These are phyloP conservation scores for Boleophthalmus pectinirostris DNA, from an alignment of 2,113 vertebrate species.

Conservation along the genomic window DNA sequence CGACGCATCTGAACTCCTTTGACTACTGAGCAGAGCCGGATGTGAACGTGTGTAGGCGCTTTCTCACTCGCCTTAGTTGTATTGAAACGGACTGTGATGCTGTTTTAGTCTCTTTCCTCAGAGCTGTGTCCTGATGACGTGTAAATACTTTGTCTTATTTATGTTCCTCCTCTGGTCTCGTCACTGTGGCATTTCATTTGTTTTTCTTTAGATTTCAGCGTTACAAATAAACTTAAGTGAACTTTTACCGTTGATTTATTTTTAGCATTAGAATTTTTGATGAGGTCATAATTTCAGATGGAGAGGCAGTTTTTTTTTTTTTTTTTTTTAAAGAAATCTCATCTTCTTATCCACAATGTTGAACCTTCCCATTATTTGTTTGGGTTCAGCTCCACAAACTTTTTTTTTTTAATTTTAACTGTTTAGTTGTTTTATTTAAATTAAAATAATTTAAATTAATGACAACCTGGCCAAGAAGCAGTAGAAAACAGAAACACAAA, in stretches of 20 bases:
- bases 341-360: too few relatives aligned
- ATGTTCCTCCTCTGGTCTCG: constrained; percentile 38
- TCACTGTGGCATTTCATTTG: constrained; percentile 40
- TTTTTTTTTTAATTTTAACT: too few relatives aligned
- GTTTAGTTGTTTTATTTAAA: too few relatives aligned
- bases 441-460: too few relatives aligned
- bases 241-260: background rate
- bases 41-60: constrained; percentile 13
- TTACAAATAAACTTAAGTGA: constrained; percentile 68
- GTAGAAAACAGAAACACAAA: too few relatives aligned
- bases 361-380: too few relatives aligned
- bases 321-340: too few relatives aligned
- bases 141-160: constrained; percentile 62
- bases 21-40: constrained; percentile 58
- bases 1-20: constrained; percentile 41
- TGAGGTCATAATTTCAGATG: too few relatives aligned
- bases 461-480: too few relatives aligned
- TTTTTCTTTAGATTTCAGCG: constrained; percentile 43
- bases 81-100: constrained; percentile 56
- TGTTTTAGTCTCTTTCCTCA: too few relatives aligned
- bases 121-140: constrained; percentile 3
- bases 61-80: constrained; percentile 30
- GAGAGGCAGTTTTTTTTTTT: too few relatives aligned
- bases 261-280: background rate
- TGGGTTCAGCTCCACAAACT: too few relatives aligned